phyloP scores from a whole-genome alignment of 1,140 invertebrate species.

The Ladona fulva region DNA sequence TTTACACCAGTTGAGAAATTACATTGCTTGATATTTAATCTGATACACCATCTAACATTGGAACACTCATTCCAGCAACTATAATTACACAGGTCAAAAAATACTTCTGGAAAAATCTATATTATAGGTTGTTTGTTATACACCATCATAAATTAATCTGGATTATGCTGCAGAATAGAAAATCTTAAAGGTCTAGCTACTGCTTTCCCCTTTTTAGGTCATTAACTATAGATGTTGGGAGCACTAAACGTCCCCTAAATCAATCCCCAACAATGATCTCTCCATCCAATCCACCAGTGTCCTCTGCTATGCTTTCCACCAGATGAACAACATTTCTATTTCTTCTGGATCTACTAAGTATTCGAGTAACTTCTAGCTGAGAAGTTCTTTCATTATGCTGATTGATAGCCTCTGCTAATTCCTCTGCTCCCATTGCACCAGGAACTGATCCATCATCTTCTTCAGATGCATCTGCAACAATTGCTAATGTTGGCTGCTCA shows the following conservation, averaged over 20 bases:
- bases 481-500: neutral
- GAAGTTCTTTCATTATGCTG: neutral
- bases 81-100: too few relatives aligned
- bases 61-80: too few relatives aligned
- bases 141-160: too few relatives aligned
- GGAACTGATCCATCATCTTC: neutral
- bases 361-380: neutral
- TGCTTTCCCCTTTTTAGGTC: too few relatives aligned
- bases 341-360: neutral
- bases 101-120: too few relatives aligned
- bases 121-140: too few relatives aligned
- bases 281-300: neutral
- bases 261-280: neutral
- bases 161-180: too few relatives aligned
- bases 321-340: conserved; percentile 2
- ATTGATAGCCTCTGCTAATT: neutral
- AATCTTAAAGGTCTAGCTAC: too few relatives aligned
- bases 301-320: neutral
- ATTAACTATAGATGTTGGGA: too few relatives aligned
- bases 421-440: neutral
- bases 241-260: neutral
- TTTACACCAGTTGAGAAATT: too few relatives aligned
- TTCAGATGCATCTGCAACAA: neutral
- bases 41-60: too few relatives aligned
- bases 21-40: too few relatives aligned